Base-by-base conservation (phyloP, 2,888 invertebrate genomes). In the Lymantria monacha region DNA sequence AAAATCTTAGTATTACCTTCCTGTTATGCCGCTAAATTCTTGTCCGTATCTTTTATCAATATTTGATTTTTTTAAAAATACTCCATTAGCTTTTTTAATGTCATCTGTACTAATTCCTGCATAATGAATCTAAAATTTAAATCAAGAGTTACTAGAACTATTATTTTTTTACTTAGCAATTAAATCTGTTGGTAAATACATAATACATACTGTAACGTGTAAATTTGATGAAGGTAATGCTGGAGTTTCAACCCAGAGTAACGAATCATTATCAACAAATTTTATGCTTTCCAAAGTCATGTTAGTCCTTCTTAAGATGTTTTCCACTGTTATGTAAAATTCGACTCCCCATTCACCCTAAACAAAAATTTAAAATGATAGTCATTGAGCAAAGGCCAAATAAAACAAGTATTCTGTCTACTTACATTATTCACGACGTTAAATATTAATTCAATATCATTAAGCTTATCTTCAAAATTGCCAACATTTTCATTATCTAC, bases 1-100 rank as follows among this genome's bases (percentile, higher is more conserved):
- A n/a, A 37, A 11, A 37, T 10, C 7, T 3, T 11, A 7, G 7
- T 7, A 40, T 13, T 40, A 82, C 83, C 62, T 71, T 11, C 72
- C 63, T n/a, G 77, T 79, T 9, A 67, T 57, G 10, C 85, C 85
- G 53, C 85, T 83, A 51, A 81, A 85, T 44, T 83, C 83, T 71
- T 80, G 77, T 14, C 78, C 79, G 43, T 66, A 78, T n/a, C 52
- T 49, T 33, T 59, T 60, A 3, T 59, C 50, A 13, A 49, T 15
- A 0, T 53, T 37, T 7, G 3, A 13, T n/a, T 40, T 13, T 8
- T 3, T 13, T 40, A 10, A 7, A 37, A 37, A 37, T 37, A 9
- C 3, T 3, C 40, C 40, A 40, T 13, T 40, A 13, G 40, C 40
- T 40, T 40, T 40, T 40, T 40, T 40, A n/a, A 40, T 13, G 9